Evolutionary conservation across 92 coral and sea anemone species (phyloP), one percentile per base, ranked within the genome.

Genomic region (Galaxea fascicularis): DNA sequence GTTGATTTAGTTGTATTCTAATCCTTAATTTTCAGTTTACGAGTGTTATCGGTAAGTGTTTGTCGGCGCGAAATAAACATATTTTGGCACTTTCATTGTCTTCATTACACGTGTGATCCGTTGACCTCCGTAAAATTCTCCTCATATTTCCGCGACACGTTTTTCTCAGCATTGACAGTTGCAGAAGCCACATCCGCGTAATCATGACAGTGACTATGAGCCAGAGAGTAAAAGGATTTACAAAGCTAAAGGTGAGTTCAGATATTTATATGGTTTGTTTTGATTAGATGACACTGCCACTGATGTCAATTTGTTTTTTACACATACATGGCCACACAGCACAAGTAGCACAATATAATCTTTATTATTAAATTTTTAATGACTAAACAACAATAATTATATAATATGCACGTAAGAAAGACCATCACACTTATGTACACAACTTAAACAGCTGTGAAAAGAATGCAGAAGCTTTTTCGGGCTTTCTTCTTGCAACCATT

Each of bases 171-270:
- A n/a, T n/a, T n/a, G n/a, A n/a, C n/a, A n/a, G n/a, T n/a, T n/a
- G n/a, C n/a, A n/a, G n/a, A n/a, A n/a, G n/a, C n/a, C n/a, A n/a
- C n/a, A n/a, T 58, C 65, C 20, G 14, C 5, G 65, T 58, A 65
- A 29, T 65, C 46, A 30, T 65, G 71, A 25, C 68, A 63, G 35
- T 63, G 68, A 63, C 35, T 24, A 63, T 63, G 68, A 11, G 68
- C 68, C 68, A 63, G 68, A 63, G 39, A 24, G 68, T 63, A 63
- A 26, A 63, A 63, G 68, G 26, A 63, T 25, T 63, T 63, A 63
- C 68, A 63, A 63, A 63, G 68, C 24, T 24, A 27, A 63, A 26
- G 68, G 68, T 63, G 68, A 63, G 68, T 63, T 26, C 68, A 63
- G 68, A 63, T 26, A 63, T 11, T 58, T 58, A 58, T 63, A 63